These are phyloP conservation scores for Danio choprae DNA, from an alignment of 2,797 vertebrate species.

Conservation along the genomic window DNA sequence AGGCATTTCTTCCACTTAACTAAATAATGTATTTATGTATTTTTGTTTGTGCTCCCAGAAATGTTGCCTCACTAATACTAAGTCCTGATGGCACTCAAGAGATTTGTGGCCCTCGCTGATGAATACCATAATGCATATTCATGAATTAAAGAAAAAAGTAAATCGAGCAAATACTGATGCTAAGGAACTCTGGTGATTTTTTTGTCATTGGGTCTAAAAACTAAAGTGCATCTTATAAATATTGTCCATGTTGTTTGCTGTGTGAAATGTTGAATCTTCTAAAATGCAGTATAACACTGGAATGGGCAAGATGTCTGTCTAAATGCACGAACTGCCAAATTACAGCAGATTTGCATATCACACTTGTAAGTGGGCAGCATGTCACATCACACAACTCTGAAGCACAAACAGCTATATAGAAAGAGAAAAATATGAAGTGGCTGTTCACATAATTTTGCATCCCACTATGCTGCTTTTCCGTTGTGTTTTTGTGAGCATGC, in stretches of 20 bases:
- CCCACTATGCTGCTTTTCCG: background rate
- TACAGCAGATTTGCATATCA: background rate
- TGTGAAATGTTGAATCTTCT: background rate
- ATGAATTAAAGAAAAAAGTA: background rate
- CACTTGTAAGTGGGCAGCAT: background rate
- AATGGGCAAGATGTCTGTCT: background rate
- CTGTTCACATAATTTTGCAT: background rate
- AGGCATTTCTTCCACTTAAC: background rate
- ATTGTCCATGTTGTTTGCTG: background rate
- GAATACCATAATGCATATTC: constrained; percentile 16
- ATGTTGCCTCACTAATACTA: background rate
- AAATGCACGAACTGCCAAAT: background rate
- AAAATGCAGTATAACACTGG: background rate
- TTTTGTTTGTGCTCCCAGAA: constrained; percentile 5
- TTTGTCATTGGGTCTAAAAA: background rate
- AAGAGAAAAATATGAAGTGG: background rate
- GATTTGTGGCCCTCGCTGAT: background rate
- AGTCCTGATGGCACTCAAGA: constrained; percentile 5
- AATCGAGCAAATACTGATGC: background rate
- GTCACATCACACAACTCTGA: background rate
- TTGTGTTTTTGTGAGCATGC: background rate
- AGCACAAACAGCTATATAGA: background rate
- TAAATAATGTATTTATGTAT: constrained; percentile 7
- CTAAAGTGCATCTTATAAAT: background rate
- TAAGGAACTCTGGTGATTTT: background rate